Evolutionary conservation across 2,113 vertebrate genomes (phyloP), one percentile per base, ranked within the genome.

Genomic region (Macquaria australasica): DNA sequence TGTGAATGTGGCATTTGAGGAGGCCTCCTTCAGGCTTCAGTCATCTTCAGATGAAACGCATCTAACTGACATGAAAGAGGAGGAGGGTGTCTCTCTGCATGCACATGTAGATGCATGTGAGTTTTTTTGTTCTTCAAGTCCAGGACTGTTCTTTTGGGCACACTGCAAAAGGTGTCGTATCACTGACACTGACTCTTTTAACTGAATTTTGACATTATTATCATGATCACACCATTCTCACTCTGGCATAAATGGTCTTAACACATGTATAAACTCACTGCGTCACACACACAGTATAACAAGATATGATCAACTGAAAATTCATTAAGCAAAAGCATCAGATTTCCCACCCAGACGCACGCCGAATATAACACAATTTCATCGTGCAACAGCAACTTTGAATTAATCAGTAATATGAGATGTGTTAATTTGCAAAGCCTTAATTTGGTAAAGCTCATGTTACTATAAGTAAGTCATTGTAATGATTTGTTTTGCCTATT

Each of bases 1-100:
- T 85, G 81, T 73, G 88, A 87, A 82, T 25, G 43, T 86, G 85
- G 66, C 86, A 86, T 89, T 88, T 88, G 66, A 82, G 25, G 71
- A 87, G 81, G 76, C 41, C 72, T 60, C 84, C 89, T 82, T 51
- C 43, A 37, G 84, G 81, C 71, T 45, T 76, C 77, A 67, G 23
- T 86, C 81, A 81, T 80, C 68, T 63, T 64, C 59, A 63, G 31
- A 81, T 82, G 73, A 81, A 85, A 83, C 74, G 60, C 50, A 84
- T 85, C 73, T 37, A 41, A 80, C 31, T 82, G 85, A 81, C 82
- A 68, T 28, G 68, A 79, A 73, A 85, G 70, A 63, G 15, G 21
- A 80, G 48, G 77, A 39, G 31, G 43, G 28, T 23, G 37, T 75
- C 56, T 55, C 55, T 60, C 53, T 59, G 73, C 8, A 4, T 8